Evolutionary conservation across 1,140 invertebrate species (phyloP).

Genomic region (Copidosoma floridanum): DNA sequence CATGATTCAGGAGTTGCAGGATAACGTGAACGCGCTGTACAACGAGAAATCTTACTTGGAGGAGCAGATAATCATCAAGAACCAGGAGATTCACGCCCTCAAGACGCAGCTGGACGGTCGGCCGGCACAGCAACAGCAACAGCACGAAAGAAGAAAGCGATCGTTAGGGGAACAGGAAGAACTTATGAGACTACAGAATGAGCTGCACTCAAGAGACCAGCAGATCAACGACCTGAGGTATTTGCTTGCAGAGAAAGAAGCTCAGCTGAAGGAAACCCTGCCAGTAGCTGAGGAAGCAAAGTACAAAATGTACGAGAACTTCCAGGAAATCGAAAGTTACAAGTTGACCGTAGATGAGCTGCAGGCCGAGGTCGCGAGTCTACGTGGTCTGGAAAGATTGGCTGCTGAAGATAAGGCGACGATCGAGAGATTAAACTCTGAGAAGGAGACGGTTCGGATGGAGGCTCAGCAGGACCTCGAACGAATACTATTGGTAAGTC

Average conservation of each 20-base stretch:
- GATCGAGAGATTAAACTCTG: conserved; percentile 32
- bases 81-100: conserved; percentile 39
- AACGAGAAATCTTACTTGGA: conserved; percentile 45
- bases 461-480: conserved; percentile 32
- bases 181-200: conserved; percentile 33
- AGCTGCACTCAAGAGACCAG: conserved; percentile 32
- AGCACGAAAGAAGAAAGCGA: not conserved
- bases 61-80: conserved; percentile 36
- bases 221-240: conserved; percentile 39
- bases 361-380: conserved; percentile 29
- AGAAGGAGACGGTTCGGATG: conserved; percentile 37
- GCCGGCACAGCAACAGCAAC: not conserved
- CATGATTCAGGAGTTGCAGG: conserved; percentile 49
- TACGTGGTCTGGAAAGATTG: conserved; percentile 29
- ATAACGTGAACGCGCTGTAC: conserved; percentile 47
- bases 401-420: conserved; percentile 34
- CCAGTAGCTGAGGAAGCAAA: conserved; percentile 31
- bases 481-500: not conserved
- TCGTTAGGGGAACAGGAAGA: conserved; percentile 24
- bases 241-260: conserved; percentile 40
- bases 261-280: conserved; percentile 34
- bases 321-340: conserved; percentile 36
- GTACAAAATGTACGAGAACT: conserved; percentile 37
- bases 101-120: too few species aligned
- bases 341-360: conserved; percentile 30